phyloP scores from a whole-genome alignment of 64 coral and sea anemone species.

The Catalaphyllia jardinei region DNA sequence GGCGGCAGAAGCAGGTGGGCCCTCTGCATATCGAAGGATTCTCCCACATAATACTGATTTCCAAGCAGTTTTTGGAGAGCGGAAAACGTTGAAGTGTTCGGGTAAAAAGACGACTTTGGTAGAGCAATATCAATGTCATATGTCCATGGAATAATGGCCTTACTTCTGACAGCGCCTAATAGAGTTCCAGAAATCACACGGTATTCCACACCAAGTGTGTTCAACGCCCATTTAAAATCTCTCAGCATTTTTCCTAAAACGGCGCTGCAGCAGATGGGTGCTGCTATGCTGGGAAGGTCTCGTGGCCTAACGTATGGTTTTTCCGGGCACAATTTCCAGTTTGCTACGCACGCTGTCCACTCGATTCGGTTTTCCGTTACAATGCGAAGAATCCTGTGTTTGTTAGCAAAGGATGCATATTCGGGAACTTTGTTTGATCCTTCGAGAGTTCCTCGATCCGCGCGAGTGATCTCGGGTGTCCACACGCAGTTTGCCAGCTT shows the following conservation, averaged over 20 bases:
- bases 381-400: conserved; percentile 56
- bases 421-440: conserved; percentile 30
- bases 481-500: conserved; percentile 28
- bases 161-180: conserved; percentile 51
- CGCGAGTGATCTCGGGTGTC: neutral
- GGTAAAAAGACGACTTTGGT: neutral
- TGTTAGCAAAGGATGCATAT: conserved; percentile 37
- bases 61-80: conserved; percentile 30
- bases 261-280: conserved; percentile 52
- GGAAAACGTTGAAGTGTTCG: neutral
- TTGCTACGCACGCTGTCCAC: conserved; percentile 60
- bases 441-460: conserved; percentile 46
- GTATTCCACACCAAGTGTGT: conserved; percentile 51
- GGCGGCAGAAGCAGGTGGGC: conserved; percentile 49
- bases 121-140: conserved; percentile 65
- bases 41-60: conserved; percentile 30
- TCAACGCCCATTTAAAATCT: conserved; percentile 48
- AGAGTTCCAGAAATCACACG: conserved; percentile 59
- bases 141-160: conserved; percentile 79
- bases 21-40: conserved; percentile 33
- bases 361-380: conserved; percentile 59
- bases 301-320: conserved; percentile 22
- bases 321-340: conserved; percentile 38
- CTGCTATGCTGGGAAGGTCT: conserved; percentile 24
- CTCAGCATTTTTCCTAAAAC: conserved; percentile 58